Evolutionary conservation across 2,113 vertebrate genomes (phyloP), one percentile per base, ranked within the genome.

Genomic region (Ammodytes marinus): DNA sequence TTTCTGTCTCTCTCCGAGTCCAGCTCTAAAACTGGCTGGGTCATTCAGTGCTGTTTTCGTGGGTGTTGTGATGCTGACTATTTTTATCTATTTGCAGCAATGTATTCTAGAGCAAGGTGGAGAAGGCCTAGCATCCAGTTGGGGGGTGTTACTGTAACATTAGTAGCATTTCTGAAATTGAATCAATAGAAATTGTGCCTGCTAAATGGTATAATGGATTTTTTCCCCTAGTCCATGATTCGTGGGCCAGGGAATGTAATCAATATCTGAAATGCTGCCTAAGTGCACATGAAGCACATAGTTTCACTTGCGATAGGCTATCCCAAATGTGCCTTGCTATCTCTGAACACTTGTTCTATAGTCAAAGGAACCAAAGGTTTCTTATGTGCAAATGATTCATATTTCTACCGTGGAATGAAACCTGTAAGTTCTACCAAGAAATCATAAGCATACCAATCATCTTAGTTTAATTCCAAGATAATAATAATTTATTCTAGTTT

Each of bases 191-290:
- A 89, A 93, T 91, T 90, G 85, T 82, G 87, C 91, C 91, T 90
- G 90, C 94, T 94, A 92, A 95, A 94, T 93, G 89, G 74, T 84
- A 72, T 94, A 95, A 96, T 95, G 95, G 94, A 75, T 93, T 83
- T 93, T 93, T 89, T 86, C 88, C 85, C 83, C 79, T 70, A 74
- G 84, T 86, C 90, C 74, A 85, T 91, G 74, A 90, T 87, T 89
- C 85, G 67, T 88, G 77, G 84, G 73, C 86, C 47, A 60, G 79
- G 86, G 69, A 69, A 66, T 86, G 90, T 93, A 93, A 96, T 96
- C 95, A 91, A 95, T 96, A 94, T 66, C 84, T 92, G 87, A 91
- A 93, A 93, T 88, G 83, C 90, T 91, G 86, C 84, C 90, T 93
- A 94, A 94, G 93, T 93, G 90, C 92, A 89, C 88, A 86, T 88